Evolutionary conservation across 2,888 invertebrate species (phyloP).

Genomic region (Platycheirus albimanus): DNA sequence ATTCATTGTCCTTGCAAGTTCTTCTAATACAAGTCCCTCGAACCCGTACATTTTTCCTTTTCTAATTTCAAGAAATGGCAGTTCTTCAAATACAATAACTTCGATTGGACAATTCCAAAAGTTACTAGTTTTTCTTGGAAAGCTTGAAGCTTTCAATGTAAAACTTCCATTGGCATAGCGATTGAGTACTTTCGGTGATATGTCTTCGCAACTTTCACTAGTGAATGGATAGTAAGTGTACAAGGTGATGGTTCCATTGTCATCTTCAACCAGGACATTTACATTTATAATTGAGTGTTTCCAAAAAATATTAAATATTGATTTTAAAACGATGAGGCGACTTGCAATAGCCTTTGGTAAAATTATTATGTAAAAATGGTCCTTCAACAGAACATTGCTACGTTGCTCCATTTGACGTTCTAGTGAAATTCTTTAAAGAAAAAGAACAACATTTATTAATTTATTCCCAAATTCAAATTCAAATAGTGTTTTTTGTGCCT

Average conservation of each 20-base stretch:
- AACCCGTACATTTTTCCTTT: neutral
- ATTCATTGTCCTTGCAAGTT: neutral
- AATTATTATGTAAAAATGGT: constrained; percentile 13
- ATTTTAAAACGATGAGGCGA: neutral
- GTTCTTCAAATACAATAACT: neutral
- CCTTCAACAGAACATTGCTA: neutral
- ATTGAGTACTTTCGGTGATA: neutral
- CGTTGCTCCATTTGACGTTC: neutral
- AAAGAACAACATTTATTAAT: neutral
- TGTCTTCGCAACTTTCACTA: neutral
- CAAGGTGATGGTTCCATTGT: constrained; percentile 14
- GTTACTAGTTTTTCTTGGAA: constrained; percentile 15
- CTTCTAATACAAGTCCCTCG: neutral
- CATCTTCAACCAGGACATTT: constrained; percentile 10
- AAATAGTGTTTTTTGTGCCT: no score
- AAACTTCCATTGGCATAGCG: constrained; percentile 10
- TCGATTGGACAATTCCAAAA: constrained; percentile 23
- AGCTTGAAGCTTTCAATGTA: neutral
- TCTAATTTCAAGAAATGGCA: neutral
- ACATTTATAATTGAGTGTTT: constrained; percentile 8
- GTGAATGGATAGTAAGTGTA: constrained; percentile 38
- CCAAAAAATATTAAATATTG: constrained; percentile 9
- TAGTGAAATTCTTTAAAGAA: neutral
- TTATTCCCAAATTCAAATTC: no score
- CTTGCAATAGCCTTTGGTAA: neutral